A percentile compares a stretch with the other conserved stretches of the same genome.
phyloP scores from a whole-genome alignment of 2,113 vertebrate genomes.

The Emydocephalus ijimae region DNA sequence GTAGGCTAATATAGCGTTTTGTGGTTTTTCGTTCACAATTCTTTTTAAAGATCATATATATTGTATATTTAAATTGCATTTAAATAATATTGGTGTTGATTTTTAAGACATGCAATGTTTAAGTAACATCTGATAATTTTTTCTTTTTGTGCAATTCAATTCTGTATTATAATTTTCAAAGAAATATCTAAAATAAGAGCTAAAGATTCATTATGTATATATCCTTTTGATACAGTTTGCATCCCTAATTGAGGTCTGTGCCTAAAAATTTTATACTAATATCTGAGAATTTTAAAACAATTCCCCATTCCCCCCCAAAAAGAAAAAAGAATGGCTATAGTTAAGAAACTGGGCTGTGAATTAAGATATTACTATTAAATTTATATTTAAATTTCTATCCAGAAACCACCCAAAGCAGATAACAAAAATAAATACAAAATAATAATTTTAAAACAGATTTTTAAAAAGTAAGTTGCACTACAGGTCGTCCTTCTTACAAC shows the following conservation, averaged over 20 bases:
- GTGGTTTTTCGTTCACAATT: neutral
- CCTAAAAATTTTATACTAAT: neutral
- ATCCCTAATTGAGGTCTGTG: neutral
- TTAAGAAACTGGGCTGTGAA: neutral
- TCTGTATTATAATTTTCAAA: neutral
- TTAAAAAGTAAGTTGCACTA: neutral
- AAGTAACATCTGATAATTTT: neutral
- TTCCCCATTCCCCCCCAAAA: too few relatives aligned
- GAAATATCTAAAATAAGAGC: neutral
- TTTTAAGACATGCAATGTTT: neutral
- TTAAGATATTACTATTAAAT: neutral
- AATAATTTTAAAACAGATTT: neutral
- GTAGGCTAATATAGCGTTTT: rapidly evolving
- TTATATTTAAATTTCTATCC: neutral
- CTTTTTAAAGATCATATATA: neutral
- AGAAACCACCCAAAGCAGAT: neutral
- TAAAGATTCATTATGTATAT: neutral
- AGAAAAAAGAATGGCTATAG: neutral
- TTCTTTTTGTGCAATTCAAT: neutral
- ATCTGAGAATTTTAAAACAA: neutral
- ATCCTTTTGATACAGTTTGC: neutral
- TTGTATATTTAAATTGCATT: neutral
- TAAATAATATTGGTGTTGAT: neutral
- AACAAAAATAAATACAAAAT: neutral
- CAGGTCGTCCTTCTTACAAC: neutral